Percentiles rank a stretch among this genome's conserved stretches.
phyloP scores from a whole-genome alignment of 2,113 vertebrate genomes.

The Hippocampus mohnikei region DNA sequence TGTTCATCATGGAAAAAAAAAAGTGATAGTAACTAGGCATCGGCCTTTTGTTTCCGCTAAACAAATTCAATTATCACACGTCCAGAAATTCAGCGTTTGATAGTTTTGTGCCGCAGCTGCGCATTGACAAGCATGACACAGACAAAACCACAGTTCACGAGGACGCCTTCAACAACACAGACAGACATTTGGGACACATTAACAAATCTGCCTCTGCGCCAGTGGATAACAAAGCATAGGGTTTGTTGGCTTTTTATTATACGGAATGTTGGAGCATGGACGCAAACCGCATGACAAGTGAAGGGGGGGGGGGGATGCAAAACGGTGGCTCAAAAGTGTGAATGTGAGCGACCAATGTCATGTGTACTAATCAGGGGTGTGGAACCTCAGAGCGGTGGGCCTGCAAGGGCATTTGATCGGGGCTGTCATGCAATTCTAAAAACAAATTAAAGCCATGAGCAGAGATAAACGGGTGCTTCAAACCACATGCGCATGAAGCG shows the following conservation, averaged over 20 bases:
- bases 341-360: constrained; percentile 12
- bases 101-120: constrained; percentile 61
- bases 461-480: neutral
- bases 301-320: constrained; percentile 15
- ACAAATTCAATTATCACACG: constrained; percentile 22
- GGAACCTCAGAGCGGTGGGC: neutral
- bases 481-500: neutral
- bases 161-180: constrained; percentile 53
- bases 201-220: constrained; percentile 58
- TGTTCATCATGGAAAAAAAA: neutral
- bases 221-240: constrained; percentile 35
- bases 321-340: constrained; percentile 22
- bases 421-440: neutral
- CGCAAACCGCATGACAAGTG: constrained; percentile 17
- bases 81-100: constrained; percentile 54
- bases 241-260: constrained; percentile 36
- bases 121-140: constrained; percentile 63
- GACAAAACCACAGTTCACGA: constrained; percentile 61
- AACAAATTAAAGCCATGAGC: neutral
- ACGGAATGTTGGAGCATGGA: constrained; percentile 21
- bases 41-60: constrained; percentile 1
- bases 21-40: constrained; percentile 25
- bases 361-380: neutral
- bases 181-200: constrained; percentile 62
- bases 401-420: neutral